phyloP scores from a whole-genome alignment of 2,113 vertebrate genomes.

The Paracyprichromis sp. region DNA sequence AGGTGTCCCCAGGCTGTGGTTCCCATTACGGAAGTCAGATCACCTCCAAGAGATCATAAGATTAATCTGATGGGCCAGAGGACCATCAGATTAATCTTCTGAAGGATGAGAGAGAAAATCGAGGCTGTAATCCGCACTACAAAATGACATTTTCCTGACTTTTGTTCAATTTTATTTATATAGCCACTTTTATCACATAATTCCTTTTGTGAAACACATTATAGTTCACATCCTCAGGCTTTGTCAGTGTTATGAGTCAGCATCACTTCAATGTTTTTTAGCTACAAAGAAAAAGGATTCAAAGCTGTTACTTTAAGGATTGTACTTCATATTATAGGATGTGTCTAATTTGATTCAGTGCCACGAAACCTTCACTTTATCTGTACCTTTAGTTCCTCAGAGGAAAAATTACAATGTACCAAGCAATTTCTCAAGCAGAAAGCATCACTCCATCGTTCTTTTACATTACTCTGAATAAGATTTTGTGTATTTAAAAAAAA shows the following conservation, averaged over 20 bases:
- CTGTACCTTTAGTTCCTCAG: background rate
- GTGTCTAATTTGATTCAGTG: background rate
- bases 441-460: accelerated
- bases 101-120: background rate
- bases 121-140: background rate
- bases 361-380: background rate
- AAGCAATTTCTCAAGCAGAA: background rate
- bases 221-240: background rate
- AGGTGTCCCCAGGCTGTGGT: background rate
- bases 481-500: background rate
- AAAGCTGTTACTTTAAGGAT: background rate
- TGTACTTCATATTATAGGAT: background rate
- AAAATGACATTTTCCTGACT: background rate
- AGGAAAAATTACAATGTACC: background rate
- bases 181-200: background rate
- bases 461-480: background rate
- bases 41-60: background rate
- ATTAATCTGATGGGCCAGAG: background rate
- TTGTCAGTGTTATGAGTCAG: background rate
- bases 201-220: background rate
- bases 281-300: background rate
- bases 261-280: background rate
- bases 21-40: background rate
- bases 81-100: background rate
- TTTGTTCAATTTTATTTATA: background rate